These are phyloP conservation scores for Drosophila yooni DNA, from an alignment of 2,888 invertebrate species.

Conservation along the genomic window DNA sequence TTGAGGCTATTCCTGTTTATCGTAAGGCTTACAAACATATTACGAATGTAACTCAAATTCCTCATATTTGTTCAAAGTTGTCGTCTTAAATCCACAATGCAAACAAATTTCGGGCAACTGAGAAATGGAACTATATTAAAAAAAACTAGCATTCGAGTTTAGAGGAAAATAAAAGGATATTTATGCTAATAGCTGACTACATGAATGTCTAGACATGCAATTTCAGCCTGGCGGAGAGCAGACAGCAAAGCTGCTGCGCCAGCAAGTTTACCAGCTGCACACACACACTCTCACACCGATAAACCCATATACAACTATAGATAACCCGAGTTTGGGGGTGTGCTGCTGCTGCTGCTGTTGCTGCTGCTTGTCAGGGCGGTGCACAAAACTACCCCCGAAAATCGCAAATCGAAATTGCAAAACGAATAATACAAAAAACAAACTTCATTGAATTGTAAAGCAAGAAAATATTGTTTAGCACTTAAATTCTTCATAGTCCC, in stretches of 20 bases:
- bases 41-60: background rate
- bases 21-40: background rate
- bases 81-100: conserved; percentile 13
- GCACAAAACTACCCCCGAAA: conserved; percentile 72
- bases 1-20: background rate
- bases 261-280: conserved; percentile 55
- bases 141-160: conserved; percentile 11
- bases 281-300: conserved; percentile 32
- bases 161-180: conserved; percentile 32
- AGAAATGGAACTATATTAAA: conserved; percentile 42
- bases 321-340: conserved; percentile 67
- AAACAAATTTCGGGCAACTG: conserved; percentile 38
- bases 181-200: conserved; percentile 46
- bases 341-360: conserved; percentile 58
- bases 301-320: conserved; percentile 25
- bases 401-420: conserved; percentile 57
- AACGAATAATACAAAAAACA: conserved; percentile 47
- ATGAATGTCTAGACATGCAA: conserved; percentile 68
- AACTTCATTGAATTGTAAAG: conserved; percentile 44
- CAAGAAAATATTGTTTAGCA: conserved; percentile 35
- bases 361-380: conserved; percentile 32
- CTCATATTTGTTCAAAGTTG: conserved; percentile 2
- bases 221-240: conserved; percentile 50
- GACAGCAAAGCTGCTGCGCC: conserved; percentile 40
- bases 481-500: conserved; percentile 16